Base-by-base conservation (phyloP, 2,888 invertebrate genomes). In the Drosophila cyrtoloma region DNA sequence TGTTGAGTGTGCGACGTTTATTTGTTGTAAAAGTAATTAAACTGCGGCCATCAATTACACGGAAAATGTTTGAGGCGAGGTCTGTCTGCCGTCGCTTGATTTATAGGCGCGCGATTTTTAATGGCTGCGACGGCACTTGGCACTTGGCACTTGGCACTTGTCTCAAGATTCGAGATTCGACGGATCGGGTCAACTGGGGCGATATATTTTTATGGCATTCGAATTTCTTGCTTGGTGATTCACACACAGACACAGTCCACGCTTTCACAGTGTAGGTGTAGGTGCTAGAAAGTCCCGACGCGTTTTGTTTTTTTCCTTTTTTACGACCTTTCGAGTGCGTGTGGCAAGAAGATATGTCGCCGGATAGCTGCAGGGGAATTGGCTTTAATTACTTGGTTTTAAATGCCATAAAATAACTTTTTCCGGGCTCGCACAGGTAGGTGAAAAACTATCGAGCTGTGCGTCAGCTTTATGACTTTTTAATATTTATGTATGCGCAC, bases 21-120 rank as follows among this genome's bases (percentile, higher is more conserved):
- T 89, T 91, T 85, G 86, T 90, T 88, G 90, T 85, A 79, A 87
- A 88, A 85, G 90, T 76, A 91, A 91, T 89, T 87, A 89, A 89
- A 89, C 75, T 68, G 74, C 58, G 74, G 66, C 74, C 82, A 89
- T 89, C 83, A 87, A 88, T 91, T 87, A 88, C 83, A 77, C 77
- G 79, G 82, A 82, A 89, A 85, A 87, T 80, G 63, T 77, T 74
- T 77, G 51, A 77, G 79, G 68, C 73, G 79, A 57, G 66, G 64
- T 66, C 61, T 66, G 64, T 66, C 68, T 64, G 80, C 83, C 82
- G 82, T 82, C 84, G 86, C 78, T 77, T 90, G 89, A 86, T 86
- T 86, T 86, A 86, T 86, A 86, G 89, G 71, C 83, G 78, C 89
- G 89, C 83, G 75, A 88, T 78, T 85, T 88, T 85, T 88, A 85